Evolutionary conservation across 1,140 invertebrate species (phyloP), one percentile per base, ranked within the genome.

Genomic region (Leptinotarsa defecta): DNA sequence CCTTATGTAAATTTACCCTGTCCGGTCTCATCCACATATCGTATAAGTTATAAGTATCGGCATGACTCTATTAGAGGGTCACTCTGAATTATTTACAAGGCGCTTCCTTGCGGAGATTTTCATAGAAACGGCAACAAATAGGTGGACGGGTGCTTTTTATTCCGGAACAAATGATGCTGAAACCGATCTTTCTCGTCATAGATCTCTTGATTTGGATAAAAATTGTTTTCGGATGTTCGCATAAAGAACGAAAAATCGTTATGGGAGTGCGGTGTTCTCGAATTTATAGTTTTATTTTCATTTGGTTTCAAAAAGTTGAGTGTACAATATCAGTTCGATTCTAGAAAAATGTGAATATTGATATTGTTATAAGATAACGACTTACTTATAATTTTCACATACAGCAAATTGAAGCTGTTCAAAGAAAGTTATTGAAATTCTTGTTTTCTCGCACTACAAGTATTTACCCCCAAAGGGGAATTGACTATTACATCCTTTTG

Each of bases 71-170:
- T 80, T 78, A 80, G 79, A 78, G 80, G 82, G 82, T 81, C 78
- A 81, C 74, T 83, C 77, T 83, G 82, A 83, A 83, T 84, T 84
- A 84, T 84, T 84, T 84, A 84, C 81, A 83, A 83, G 81, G 79
- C 79, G 77, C 78, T 81, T 83, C 81, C 82, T 68, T 63, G 77
- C 75, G 69, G 67, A 78, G 77, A 80, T 83, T 81, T 77, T 74
- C 74, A 82, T 83, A 77, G 74, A 81, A 83, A 83, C 80, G 75
- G 71, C 61, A 63, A 24, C 74, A 73, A 81, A 81, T 76, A 78
- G 75, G 75, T 81, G 80, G 79, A 77, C 77, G 81, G 72, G 74
- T 76, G 78, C 75, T 75, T 76, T 78, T 77, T 76, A 79, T 71
- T 68, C 68, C 75, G 48, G 61, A 77, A 61, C 75, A 78, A 80